Evolutionary conservation across 2,888 invertebrate species (phyloP).

Genomic region (Parnassius orleans): DNA sequence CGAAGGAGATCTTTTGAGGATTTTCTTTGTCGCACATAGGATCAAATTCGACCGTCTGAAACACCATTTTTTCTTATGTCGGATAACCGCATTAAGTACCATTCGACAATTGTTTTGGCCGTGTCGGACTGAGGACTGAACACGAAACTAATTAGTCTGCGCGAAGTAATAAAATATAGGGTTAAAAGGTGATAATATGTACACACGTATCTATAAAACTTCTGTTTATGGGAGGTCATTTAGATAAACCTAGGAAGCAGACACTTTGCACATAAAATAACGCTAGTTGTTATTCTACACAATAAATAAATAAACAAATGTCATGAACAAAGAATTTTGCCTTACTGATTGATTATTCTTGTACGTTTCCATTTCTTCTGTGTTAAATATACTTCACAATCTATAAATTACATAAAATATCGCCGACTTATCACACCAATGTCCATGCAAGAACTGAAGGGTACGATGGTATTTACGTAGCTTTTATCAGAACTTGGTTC

Average conservation of each 20-base stretch:
- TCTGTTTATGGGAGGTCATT: constrained; percentile 19
- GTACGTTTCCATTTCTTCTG: constrained; percentile 29
- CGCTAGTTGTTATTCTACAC: constrained; percentile 10
- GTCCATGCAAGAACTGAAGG: constrained; percentile 16
- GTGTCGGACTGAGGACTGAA: constrained; percentile 5
- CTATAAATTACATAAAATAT: neutral
- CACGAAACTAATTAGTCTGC: neutral
- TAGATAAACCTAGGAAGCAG: constrained; percentile 5
- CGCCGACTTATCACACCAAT: constrained; percentile 17
- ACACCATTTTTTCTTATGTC: constrained; percentile 57
- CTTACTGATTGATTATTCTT: constrained; percentile 27
- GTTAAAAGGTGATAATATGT: constrained; percentile 19
- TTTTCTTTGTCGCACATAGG: constrained; percentile 84
- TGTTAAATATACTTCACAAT: neutral
- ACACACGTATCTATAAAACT: constrained; percentile 14
- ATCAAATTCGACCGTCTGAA: constrained; percentile 70
- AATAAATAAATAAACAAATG: constrained; percentile 1
- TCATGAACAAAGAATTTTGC: constrained; percentile 1
- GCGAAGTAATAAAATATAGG: constrained; percentile 15
- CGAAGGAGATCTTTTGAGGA: constrained; percentile 87
- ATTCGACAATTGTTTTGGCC: constrained; percentile 1
- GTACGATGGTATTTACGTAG: constrained; percentile 20
- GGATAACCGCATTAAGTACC: constrained; percentile 6
- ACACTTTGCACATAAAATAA: constrained; percentile 7
- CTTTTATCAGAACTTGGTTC: constrained; percentile 17